Base-by-base conservation (phyloP, 2,797 vertebrate species). In the Botia kubotai region DNA sequence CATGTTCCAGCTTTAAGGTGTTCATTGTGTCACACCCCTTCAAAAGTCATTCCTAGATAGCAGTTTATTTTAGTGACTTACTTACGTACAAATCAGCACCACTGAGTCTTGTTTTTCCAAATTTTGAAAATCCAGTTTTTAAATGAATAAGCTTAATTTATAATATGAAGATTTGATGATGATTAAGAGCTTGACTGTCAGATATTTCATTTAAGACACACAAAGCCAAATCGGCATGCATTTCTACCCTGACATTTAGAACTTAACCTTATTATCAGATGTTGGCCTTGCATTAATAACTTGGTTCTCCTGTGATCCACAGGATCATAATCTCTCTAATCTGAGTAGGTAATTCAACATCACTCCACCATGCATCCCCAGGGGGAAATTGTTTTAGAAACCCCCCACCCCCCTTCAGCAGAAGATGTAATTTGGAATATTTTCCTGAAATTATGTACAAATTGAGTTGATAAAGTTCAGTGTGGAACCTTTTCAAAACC, bases 301-400 rank as follows among this genome's bases (percentile, higher is more conserved):
- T 14, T 17, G 67, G 60, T 73, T 65, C 70, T 48, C 48, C 60
- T 65, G 46, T 53, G 76, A 78, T 57, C 23, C 77, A 52, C 10
- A 13, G 55, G 67, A 79, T 79, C 67, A 78, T 80, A 80, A 80
- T 72, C 78, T 67, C 69, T 72, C 65, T 65, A 79, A 79, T 72
- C 77, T 72, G 46, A 79, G 68, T 39, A 62, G 77, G 77, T 79
- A 79, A 79, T 79, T 65, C 75, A 77, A 65, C 75, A 69, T 57
- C 39, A 60, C 8, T 79, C 57, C 26, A 2, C 26, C 46, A 71
- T 68, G 62, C 57, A 52, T 36, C 77, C 77, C 43, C 67, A 12
- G 33, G 26, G 67, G 77, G 68, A 19, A 63, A 79, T 71, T 79
- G 43, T 71, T 60, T 14, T 26, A 50, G 60, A 52, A 26, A 52